Evolutionary conservation across 1,140 invertebrate genomes (phyloP).

Genomic region (Drosophila lini): DNA sequence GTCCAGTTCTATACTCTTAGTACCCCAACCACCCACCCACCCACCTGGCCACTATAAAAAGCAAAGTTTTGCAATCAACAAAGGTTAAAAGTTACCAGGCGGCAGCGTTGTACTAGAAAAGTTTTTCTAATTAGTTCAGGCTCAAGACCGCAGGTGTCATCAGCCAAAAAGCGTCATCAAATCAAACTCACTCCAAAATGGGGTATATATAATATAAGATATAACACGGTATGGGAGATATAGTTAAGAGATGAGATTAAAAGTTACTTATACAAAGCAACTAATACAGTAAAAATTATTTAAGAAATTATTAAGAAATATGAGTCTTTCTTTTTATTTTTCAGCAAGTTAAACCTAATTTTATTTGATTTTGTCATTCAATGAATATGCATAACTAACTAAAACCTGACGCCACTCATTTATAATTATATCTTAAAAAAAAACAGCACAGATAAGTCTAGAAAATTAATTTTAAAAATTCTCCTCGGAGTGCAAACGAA

Average conservation of each 20-base stretch:
- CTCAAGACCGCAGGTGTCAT: constrained; percentile 47
- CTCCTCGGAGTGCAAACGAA: background rate
- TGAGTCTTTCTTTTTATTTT: background rate
- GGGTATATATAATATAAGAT: background rate
- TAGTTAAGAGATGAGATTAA: background rate
- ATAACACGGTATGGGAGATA: background rate
- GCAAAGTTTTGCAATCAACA: constrained; percentile 77
- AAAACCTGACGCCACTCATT: background rate
- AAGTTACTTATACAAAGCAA: background rate
- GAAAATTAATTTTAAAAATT: constrained; percentile 3
- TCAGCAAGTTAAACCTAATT: background rate
- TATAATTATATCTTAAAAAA: constrained; percentile 2
- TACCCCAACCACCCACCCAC: background rate
- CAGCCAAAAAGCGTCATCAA: constrained; percentile 43
- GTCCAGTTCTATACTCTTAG: background rate
- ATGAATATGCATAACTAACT: background rate
- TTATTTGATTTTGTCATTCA: background rate
- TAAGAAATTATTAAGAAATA: background rate
- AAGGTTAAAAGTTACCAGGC: constrained; percentile 70
- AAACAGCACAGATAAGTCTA: constrained; percentile 1
- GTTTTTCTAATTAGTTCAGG: constrained; percentile 74
- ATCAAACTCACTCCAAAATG: constrained; percentile 16
- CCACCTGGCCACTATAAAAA: constrained; percentile 44
- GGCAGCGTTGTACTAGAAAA: constrained; percentile 48
- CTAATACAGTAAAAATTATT: too few relatives aligned